phyloP scores from a whole-genome alignment of 2,888 invertebrate species.

The Agonopterix arenella region DNA sequence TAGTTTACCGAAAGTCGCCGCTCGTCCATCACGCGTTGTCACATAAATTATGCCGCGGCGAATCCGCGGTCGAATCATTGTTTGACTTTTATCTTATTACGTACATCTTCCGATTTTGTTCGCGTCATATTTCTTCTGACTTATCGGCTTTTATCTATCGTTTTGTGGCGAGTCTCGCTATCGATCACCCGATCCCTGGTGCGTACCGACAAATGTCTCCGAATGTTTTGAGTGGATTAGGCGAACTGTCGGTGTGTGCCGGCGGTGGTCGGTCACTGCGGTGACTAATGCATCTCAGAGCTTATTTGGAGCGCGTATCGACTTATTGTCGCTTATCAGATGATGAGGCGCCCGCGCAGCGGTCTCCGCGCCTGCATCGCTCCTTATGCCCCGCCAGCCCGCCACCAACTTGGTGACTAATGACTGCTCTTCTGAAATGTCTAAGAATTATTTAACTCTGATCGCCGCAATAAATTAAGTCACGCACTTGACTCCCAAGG shows the following conservation, averaged over 20 bases:
- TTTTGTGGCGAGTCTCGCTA: slow-evolving; percentile 72
- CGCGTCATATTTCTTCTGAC: slow-evolving; percentile 76
- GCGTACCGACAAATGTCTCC: slow-evolving; percentile 71
- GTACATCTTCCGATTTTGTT: slow-evolving; percentile 77
- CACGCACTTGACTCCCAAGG: slow-evolving; percentile 54
- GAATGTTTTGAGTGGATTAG: slow-evolving; percentile 75
- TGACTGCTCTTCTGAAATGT: slow-evolving; percentile 53
- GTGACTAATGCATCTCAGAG: slow-evolving; percentile 60
- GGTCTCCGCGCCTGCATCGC: slow-evolving; percentile 20
- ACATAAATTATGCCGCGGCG: slow-evolving; percentile 78
- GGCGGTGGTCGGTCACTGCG: slow-evolving; percentile 40
- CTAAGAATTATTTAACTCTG: slow-evolving; percentile 58
- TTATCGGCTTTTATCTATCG: slow-evolving; percentile 76
- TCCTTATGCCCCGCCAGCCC: slow-evolving; percentile 31
- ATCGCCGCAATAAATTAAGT: slow-evolving; percentile 63
- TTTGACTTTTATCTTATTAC: slow-evolving; percentile 78
- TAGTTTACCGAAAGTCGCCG: slow-evolving; percentile 77
- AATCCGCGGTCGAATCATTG: slow-evolving; percentile 77
- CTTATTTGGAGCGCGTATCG: slow-evolving; percentile 69
- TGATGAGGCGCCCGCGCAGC: slow-evolving; percentile 36
- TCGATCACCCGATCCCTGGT: slow-evolving; percentile 67
- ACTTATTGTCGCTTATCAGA: slow-evolving; percentile 71
- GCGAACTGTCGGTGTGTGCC: slow-evolving; percentile 47
- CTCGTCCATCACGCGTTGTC: slow-evolving; percentile 77
- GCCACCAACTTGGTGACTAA: slow-evolving; percentile 47